Conservation (phyloP, 2,797 vertebrate genomes). For the Cyclopterus lumpus region DNA sequence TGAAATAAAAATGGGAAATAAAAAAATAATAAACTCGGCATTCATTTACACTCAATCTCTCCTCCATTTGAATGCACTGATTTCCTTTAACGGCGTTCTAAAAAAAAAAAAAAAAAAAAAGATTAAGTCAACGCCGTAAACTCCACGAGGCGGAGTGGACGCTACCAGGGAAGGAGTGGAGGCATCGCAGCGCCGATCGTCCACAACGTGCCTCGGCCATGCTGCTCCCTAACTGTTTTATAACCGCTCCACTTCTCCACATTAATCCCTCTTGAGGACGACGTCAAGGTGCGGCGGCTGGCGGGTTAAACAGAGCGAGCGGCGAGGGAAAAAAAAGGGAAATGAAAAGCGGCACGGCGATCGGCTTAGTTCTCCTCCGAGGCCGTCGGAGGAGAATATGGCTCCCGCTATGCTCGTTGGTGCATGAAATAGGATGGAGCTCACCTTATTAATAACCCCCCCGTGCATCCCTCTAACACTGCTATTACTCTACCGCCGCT, state of each 20-base stretch:
- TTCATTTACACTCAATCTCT: too few species aligned
- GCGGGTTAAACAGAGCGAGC: constrained; percentile 15
- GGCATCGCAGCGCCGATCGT: background rate
- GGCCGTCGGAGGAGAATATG: constrained; percentile 31
- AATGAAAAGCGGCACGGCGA: constrained; percentile 23
- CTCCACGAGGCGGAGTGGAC: background rate
- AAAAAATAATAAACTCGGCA: too few species aligned
- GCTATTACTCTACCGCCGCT: background rate
- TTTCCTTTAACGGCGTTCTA: too few species aligned
- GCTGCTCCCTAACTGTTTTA: background rate
- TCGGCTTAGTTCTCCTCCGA: constrained; percentile 50
- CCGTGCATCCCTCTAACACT: constrained; percentile 34
- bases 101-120: too few species aligned
- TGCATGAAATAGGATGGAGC: constrained; percentile 63
- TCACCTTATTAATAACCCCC: constrained; percentile 61
- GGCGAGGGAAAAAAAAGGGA: constrained; percentile 24
- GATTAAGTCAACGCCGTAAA: too few species aligned
- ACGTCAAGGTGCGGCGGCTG: constrained; percentile 2
- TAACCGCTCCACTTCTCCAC: background rate
- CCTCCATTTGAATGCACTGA: too few species aligned
- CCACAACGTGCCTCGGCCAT: background rate
- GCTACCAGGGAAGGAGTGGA: too few species aligned
- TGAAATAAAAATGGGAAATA: too few species aligned
- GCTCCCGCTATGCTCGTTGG: constrained; percentile 44
- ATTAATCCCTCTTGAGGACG: constrained; percentile 1